phyloP scores from a whole-genome alignment of 2,113 vertebrate species.

The Harpagus bidentatus region DNA sequence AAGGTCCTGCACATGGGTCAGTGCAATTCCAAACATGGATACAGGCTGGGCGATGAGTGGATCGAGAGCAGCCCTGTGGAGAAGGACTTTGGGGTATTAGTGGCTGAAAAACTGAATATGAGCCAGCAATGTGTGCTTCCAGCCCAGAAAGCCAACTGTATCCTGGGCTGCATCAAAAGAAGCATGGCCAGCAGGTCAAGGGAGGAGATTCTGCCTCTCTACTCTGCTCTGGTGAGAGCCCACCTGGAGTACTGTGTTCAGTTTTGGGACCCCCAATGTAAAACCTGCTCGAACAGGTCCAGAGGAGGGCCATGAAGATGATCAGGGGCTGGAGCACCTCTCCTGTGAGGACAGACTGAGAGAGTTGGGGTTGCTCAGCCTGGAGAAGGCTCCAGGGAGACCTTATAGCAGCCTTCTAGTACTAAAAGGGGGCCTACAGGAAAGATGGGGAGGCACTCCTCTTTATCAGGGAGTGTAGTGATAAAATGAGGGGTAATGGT shows the following conservation, averaged over 20 bases:
- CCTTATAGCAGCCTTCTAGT: background rate
- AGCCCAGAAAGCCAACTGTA: background rate
- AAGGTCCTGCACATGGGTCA: background rate
- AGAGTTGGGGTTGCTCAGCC: background rate
- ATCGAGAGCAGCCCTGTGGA: background rate
- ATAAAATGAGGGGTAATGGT: background rate
- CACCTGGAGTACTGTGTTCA: background rate
- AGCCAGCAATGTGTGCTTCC: background rate
- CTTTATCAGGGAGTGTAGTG: background rate
- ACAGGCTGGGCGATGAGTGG: background rate
- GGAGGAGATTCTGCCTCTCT: background rate
- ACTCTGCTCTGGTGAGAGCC: background rate
- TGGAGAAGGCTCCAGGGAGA: background rate
- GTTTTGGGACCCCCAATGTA: background rate
- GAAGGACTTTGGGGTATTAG: background rate
- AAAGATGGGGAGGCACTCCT: too few relatives aligned
- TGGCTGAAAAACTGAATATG: background rate
- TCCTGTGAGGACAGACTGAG: background rate
- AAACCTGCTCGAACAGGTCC: accelerated
- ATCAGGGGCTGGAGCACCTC: background rate
- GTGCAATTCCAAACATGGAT: background rate
- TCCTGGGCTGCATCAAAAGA: background rate
- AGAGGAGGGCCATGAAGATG: background rate
- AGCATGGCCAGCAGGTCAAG: background rate
- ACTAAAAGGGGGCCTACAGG: too few relatives aligned